Conservation (phyloP, 2,113 vertebrate species). For the Anolis carolinensis region DNA sequence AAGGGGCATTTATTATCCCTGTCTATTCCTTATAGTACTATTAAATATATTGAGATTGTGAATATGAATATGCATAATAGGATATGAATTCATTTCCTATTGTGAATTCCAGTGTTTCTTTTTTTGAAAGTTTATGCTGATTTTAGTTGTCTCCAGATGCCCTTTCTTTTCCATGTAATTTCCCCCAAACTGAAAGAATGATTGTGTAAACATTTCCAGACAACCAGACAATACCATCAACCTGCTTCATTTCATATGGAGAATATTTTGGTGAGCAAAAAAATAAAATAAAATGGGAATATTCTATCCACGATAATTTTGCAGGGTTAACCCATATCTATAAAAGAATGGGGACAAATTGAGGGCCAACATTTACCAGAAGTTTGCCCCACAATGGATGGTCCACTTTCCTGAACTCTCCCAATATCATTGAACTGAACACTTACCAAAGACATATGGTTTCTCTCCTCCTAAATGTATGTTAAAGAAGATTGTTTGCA, state of each 20-base stretch:
- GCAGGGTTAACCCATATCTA: not conserved
- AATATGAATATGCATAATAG: too few relatives aligned
- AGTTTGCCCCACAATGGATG: not conserved
- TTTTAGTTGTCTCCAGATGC: not conserved
- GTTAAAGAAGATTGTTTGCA: not conserved
- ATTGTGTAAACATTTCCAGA: not conserved
- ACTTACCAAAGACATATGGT: not conserved
- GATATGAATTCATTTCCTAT: too few relatives aligned
- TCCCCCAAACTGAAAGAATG: not conserved
- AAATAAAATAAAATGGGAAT: not conserved
- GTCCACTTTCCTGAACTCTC: not conserved
- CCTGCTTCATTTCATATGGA: not conserved
- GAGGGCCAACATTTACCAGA: not conserved
- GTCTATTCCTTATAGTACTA: too few relatives aligned
- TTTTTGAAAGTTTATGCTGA: not conserved
- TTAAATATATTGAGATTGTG: too few relatives aligned
- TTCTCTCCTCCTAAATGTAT: not conserved
- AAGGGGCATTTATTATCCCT: too few relatives aligned
- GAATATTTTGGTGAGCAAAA: not conserved
- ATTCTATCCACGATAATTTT: not conserved
- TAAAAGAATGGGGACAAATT: not conserved
- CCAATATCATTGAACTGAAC: not conserved
- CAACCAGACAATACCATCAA: not conserved
- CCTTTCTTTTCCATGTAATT: not conserved
- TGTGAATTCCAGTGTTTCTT: too few relatives aligned